These are phyloP conservation scores for Venturia canescens DNA, from an alignment of 1,140 invertebrate species.

Conservation along the genomic window DNA sequence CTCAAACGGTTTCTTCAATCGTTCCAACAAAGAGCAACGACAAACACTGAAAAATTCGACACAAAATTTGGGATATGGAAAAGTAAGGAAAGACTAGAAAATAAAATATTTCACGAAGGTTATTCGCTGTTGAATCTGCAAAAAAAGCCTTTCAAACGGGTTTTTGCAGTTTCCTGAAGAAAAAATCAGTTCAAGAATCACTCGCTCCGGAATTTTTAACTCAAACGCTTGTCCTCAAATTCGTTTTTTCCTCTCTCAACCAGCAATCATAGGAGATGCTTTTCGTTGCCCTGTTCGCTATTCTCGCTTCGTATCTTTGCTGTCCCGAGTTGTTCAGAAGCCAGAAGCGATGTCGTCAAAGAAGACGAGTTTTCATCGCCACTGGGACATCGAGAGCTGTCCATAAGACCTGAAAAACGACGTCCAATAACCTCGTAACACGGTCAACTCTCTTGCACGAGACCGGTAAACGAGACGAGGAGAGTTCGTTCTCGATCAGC, in stretches of 20 bases:
- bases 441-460: neutral
- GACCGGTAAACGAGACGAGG: neutral
- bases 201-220: too few relatives aligned
- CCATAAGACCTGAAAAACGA: conserved; percentile 38
- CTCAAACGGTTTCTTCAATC: neutral
- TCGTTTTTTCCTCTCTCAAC: too few relatives aligned
- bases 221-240: too few relatives aligned
- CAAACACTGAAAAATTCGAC: neutral
- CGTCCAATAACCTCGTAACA: conserved; percentile 41
- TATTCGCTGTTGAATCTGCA: neutral
- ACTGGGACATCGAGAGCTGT: conserved; percentile 20
- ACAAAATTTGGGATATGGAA: conserved; percentile 4
- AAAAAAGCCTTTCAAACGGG: too few relatives aligned
- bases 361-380: conserved; percentile 22
- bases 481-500: neutral
- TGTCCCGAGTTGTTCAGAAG: conserved; percentile 41
- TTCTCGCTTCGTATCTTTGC: conserved; percentile 43
- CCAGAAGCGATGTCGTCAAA: conserved; percentile 33
- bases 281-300: conserved; percentile 36
- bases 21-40: neutral
- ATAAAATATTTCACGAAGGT: neutral
- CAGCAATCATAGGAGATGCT: conserved; percentile 27
- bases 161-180: too few relatives aligned
- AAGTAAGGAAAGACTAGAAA: neutral
- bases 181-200: too few relatives aligned